phyloP scores from a whole-genome alignment of 2,797 vertebrate genomes.

The Acanthiza pusilla region DNA sequence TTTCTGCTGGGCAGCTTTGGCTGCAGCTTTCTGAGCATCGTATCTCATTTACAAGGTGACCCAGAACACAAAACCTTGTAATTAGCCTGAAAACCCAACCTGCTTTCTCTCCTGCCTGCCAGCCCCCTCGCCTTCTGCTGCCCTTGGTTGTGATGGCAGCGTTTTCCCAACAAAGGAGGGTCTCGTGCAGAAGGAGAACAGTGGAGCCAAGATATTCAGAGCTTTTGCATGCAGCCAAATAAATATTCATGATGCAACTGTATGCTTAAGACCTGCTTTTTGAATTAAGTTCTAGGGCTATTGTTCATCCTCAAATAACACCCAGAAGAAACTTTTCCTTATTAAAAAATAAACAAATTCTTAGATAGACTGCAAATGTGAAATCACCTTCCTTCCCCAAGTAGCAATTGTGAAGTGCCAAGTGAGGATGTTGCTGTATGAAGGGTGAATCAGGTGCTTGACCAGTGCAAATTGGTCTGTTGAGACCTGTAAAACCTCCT shows the following conservation, averaged over 20 bases:
- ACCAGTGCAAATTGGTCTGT: background rate
- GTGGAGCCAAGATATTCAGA: background rate
- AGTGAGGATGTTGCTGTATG: background rate
- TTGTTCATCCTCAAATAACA: background rate
- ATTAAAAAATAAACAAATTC: background rate
- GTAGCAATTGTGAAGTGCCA: background rate
- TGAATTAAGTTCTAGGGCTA: slow-evolving; percentile 15
- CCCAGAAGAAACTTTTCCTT: background rate
- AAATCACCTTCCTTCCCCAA: background rate
- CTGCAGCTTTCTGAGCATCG: slow-evolving; percentile 12
- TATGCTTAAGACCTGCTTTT: slow-evolving; percentile 2
- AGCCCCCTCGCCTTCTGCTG: slow-evolving; percentile 75
- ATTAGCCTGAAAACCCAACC: slow-evolving; percentile 69
- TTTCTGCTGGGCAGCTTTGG: background rate
- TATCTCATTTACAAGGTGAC: slow-evolving; percentile 68
- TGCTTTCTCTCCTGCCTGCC: slow-evolving; percentile 69
- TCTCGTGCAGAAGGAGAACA: background rate
- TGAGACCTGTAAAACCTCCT: background rate
- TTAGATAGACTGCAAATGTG: background rate
- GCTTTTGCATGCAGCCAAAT: background rate
- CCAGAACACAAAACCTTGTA: slow-evolving; percentile 60
- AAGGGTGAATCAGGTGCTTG: background rate
- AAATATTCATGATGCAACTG: slow-evolving; percentile 60
- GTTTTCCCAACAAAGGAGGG: slow-evolving; percentile 74
- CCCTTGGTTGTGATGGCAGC: slow-evolving; percentile 78